Evolutionary conservation across 1,140 invertebrate species (phyloP).

Genomic region (Alviniconcha marisindica): DNA sequence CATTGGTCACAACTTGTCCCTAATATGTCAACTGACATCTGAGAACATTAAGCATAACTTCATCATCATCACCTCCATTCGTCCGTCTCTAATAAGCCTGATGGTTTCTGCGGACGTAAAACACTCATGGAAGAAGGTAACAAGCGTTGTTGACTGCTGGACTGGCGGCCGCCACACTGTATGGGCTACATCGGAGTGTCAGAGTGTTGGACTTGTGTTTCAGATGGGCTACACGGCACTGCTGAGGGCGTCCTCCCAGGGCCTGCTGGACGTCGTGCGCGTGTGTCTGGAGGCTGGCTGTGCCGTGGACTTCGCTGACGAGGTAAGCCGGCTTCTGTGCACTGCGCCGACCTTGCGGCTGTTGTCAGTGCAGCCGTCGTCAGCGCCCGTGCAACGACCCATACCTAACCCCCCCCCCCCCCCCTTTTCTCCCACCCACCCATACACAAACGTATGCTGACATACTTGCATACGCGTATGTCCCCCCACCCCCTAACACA

Average conservation of each 20-base stretch:
- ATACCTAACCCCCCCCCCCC: too few relatives aligned
- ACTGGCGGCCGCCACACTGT: background rate
- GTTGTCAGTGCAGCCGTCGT: background rate
- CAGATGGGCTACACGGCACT: conserved; percentile 72
- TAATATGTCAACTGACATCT: too few relatives aligned
- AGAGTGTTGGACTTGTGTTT: conserved; percentile 34
- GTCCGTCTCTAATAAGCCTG: too few relatives aligned
- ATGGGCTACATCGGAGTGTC: background rate
- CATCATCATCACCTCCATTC: too few relatives aligned
- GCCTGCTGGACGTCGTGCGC: conserved; percentile 67
- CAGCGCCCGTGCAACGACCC: background rate
- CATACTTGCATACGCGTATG: too few relatives aligned
- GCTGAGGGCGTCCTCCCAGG: conserved; percentile 71
- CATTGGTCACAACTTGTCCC: too few relatives aligned
- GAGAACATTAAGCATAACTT: too few relatives aligned
- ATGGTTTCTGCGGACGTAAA: background rate
- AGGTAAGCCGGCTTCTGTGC: conserved; percentile 52
- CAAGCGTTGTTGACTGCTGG: background rate
- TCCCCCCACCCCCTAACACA: background rate
- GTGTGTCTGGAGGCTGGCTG: conserved; percentile 63
- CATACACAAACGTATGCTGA: too few relatives aligned
- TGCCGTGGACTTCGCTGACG: conserved; percentile 68
- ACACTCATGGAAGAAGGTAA: background rate
- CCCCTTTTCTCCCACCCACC: too few relatives aligned
- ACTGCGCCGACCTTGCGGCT: background rate